phyloP scores from a whole-genome alignment of 2,797 vertebrate genomes.

The Lindbergichthys nudifrons region DNA sequence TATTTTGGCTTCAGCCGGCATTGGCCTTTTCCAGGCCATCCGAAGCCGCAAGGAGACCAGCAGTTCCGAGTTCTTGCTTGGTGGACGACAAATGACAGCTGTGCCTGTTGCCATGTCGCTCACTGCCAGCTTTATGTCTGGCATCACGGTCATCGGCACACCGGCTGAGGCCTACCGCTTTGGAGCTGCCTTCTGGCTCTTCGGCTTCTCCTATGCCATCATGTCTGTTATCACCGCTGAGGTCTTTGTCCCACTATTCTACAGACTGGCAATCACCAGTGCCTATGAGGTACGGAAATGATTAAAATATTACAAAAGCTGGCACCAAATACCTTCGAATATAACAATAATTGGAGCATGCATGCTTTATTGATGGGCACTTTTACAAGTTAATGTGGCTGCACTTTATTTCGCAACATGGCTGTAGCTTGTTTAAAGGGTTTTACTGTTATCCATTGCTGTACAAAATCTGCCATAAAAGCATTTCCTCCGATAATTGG shows the following conservation, averaged over 20 bases:
- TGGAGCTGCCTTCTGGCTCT: conserved; percentile 84
- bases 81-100: conserved; percentile 86
- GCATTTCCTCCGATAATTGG: neutral
- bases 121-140: conserved; percentile 89
- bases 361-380: neutral
- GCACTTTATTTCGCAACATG: neutral
- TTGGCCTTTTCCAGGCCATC: conserved; percentile 86
- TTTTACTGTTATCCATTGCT: neutral
- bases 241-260: conserved; percentile 87
- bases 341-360: neutral
- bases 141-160: conserved; percentile 88
- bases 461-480: conserved; percentile 1
- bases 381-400: neutral
- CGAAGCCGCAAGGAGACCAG: conserved; percentile 78
- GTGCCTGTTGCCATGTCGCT: conserved; percentile 88
- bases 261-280: conserved; percentile 86
- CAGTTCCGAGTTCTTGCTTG: conserved; percentile 84
- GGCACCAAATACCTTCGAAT: neutral
- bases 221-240: conserved; percentile 85
- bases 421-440: neutral
- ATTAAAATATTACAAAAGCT: neutral
- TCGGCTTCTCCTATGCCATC: conserved; percentile 82
- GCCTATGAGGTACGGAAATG: conserved; percentile 84
- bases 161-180: conserved; percentile 84
- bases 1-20: conserved; percentile 74